Percentiles rank a stretch among this genome's conserved stretches.
phyloP scores from a whole-genome alignment of 2,113 vertebrate genomes.

The Centropristis striata region DNA sequence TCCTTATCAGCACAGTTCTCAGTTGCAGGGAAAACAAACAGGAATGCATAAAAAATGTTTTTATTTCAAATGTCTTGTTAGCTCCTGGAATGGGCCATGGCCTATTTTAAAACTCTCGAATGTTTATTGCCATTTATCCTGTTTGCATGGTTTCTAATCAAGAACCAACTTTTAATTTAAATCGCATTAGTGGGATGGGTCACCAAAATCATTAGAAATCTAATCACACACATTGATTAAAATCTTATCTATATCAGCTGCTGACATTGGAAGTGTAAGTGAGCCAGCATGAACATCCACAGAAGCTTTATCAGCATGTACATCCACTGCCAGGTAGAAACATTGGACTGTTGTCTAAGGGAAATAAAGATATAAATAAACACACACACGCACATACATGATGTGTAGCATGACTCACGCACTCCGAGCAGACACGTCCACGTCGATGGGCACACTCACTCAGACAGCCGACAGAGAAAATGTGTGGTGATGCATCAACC shows the following conservation, averaged over 20 bases:
- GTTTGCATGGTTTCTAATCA: neutral
- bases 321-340: slow-evolving; percentile 3
- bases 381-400: neutral
- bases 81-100: neutral
- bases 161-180: neutral
- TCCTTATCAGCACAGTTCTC: no score
- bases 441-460: slow-evolving; percentile 1
- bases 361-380: neutral
- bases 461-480: slow-evolving; percentile 8
- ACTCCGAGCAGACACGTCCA: slow-evolving; percentile 12
- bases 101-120: neutral
- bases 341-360: neutral
- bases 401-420: slow-evolving; percentile 17
- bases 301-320: neutral
- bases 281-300: neutral
- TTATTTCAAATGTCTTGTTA: no score
- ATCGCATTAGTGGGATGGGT: neutral
- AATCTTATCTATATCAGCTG: neutral
- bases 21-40: neutral
- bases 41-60: neutral
- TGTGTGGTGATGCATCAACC: slow-evolving; percentile 13
- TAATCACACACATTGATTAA: neutral
- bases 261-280: neutral
- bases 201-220: neutral
- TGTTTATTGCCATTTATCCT: no score